phyloP scores from a whole-genome alignment of 2,797 vertebrate species.

The Malacoraja senta region DNA sequence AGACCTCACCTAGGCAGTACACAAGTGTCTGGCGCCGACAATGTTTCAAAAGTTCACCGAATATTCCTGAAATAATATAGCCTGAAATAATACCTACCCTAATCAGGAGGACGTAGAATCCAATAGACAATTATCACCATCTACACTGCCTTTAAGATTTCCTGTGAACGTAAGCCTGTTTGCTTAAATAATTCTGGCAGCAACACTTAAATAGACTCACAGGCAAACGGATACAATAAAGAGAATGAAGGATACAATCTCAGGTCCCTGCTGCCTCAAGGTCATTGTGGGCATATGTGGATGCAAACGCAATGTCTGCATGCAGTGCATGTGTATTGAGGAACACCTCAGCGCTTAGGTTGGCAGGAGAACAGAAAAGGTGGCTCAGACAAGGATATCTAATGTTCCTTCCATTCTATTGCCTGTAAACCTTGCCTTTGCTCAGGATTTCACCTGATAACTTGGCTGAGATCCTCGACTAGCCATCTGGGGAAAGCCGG shows the following conservation, averaged over 20 bases:
- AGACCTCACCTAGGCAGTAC: no score
- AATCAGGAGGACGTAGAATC: background rate
- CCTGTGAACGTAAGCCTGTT: background rate
- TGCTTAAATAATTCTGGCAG: background rate
- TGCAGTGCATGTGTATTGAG: background rate
- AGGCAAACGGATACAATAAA: background rate
- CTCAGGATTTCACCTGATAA: background rate
- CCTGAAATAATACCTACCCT: no score
- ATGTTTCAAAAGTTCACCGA: no score
- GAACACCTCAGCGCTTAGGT: background rate
- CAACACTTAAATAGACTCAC: background rate
- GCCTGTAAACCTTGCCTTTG: background rate
- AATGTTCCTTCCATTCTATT: background rate
- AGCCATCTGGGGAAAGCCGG: conserved; percentile 14
- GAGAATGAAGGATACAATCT: background rate
- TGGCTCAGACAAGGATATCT: background rate
- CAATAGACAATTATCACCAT: background rate
- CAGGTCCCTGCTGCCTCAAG: background rate
- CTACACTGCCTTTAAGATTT: background rate
- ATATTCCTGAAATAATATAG: no score
- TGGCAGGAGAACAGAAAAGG: background rate
- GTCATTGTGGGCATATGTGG: background rate
- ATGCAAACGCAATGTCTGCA: background rate
- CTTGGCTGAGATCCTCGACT: background rate
- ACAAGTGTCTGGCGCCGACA: no score